These are phyloP conservation scores for Aurelia coerulea DNA, from an alignment of 30 jellyfish, hydroid and myxozoan species.

Conservation along the genomic window DNA sequence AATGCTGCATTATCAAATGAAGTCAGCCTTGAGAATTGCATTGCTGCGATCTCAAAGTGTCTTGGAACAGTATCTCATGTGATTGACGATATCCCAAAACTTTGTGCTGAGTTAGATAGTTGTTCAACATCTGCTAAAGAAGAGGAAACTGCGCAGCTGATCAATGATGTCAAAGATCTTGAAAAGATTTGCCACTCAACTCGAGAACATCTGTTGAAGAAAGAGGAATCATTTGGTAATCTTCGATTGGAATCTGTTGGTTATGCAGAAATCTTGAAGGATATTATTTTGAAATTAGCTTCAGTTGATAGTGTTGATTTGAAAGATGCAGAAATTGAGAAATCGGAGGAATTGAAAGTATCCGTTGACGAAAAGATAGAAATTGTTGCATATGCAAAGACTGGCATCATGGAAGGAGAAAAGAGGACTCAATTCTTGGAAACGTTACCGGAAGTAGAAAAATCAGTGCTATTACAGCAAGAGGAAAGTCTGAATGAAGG, in stretches of 20 bases:
- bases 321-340: background rate
- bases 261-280: constrained; percentile 22
- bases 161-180: constrained; percentile 22
- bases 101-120: constrained; percentile 21
- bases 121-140: background rate
- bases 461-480: background rate
- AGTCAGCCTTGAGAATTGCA: constrained; percentile 23
- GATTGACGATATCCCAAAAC: constrained; percentile 43
- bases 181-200: constrained; percentile 32
- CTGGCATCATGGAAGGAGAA: background rate
- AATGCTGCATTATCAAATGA: background rate
- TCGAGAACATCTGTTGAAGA: constrained; percentile 18
- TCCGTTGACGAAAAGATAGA: constrained; percentile 3
- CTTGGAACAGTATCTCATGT: constrained; percentile 21
- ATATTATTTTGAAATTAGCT: background rate
- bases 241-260: constrained; percentile 5
- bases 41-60: constrained; percentile 25
- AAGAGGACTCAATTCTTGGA: background rate
- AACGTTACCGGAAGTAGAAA: constrained; percentile 17
- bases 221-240: background rate
- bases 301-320: background rate
- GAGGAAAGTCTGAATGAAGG: constrained; percentile 16
- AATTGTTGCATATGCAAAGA: background rate
- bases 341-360: background rate
- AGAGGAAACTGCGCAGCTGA: constrained; percentile 11